Evolutionary conservation across 2,797 vertebrate genomes (phyloP).

Genomic region (Pseudomugil tenellus): DNA sequence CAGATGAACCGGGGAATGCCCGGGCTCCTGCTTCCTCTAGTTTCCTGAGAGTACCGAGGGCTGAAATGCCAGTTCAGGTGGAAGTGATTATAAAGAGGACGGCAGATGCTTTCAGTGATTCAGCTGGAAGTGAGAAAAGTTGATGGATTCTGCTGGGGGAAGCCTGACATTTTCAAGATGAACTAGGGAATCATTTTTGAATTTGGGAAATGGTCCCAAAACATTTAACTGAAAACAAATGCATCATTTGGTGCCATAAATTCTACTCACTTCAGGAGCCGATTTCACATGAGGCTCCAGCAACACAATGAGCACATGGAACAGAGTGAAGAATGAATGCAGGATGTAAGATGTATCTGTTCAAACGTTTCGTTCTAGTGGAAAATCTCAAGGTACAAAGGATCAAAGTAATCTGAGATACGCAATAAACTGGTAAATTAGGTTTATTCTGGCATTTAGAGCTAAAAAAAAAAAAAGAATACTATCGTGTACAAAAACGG

Average conservation of each 20-base stretch:
- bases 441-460: too few relatives aligned
- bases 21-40: not conserved
- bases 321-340: not conserved
- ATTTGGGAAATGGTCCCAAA: not conserved
- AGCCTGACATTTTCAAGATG: conserved; percentile 1
- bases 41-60: conserved; percentile 42
- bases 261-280: not conserved
- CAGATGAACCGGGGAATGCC: conserved; percentile 21
- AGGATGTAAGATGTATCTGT: not conserved
- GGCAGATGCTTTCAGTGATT: conserved; percentile 19
- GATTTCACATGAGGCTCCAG: not conserved
- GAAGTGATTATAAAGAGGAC: conserved; percentile 37
- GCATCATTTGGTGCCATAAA: not conserved
- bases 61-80: conserved; percentile 43
- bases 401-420: not conserved
- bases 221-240: not conserved
- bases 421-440: not conserved
- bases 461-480: not conserved
- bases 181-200: not conserved
- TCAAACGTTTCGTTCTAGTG: not conserved
- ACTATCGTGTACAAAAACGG: not conserved
- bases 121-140: not conserved
- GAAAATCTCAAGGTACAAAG: conserved; percentile 20
- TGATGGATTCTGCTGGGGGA: conserved; percentile 4
- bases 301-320: not conserved